Conservation (phyloP, 2,113 vertebrate genomes). For the Erythrocercus mccallii region DNA sequence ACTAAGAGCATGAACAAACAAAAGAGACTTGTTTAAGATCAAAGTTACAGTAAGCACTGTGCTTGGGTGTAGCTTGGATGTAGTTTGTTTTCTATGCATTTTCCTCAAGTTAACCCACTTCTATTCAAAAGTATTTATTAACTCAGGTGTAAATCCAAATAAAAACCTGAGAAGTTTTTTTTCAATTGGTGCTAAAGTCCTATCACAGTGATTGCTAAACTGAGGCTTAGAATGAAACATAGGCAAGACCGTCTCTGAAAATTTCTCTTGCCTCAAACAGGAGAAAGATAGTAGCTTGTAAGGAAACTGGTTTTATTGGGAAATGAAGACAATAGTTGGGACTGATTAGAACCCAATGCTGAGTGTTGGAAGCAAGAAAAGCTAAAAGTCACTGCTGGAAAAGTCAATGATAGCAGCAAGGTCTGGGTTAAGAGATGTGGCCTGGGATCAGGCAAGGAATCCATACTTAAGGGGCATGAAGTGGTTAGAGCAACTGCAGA, state of each 20-base stretch:
- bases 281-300: background rate
- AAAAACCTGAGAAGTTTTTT: background rate
- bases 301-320: background rate
- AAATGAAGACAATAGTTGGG: background rate
- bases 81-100: background rate
- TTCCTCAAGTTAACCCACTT: background rate
- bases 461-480: background rate
- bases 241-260: background rate
- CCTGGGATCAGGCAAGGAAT: background rate
- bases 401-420: background rate
- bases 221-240: background rate
- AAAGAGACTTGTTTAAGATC: background rate
- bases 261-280: background rate
- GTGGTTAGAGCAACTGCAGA: background rate
- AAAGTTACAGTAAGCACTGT: background rate
- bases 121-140: constrained; percentile 4
- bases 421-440: background rate
- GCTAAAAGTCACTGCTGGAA: background rate
- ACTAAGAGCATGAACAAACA: background rate
- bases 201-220: background rate
- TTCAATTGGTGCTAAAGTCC: background rate
- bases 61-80: background rate
- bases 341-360: background rate
- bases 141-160: background rate
- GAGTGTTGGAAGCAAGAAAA: background rate